Percentiles rank a stretch among this genome's conserved stretches.
phyloP scores from a whole-genome alignment of 1,140 invertebrate genomes.

The Delia radicum region DNA sequence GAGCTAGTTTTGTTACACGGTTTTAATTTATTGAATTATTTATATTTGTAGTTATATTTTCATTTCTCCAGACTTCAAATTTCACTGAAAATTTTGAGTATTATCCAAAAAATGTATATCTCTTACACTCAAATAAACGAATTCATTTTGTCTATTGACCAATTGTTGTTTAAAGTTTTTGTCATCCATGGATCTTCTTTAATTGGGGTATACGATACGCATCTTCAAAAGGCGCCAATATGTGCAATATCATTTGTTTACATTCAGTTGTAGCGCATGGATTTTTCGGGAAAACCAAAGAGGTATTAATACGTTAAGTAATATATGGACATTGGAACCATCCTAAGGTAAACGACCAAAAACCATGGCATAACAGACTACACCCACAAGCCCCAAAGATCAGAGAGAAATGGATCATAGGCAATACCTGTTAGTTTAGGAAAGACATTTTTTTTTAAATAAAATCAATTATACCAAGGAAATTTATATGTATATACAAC shows the following conservation, averaged over 20 bases:
- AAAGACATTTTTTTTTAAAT: not conserved
- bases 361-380: conserved; percentile 78
- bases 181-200: conserved; percentile 64
- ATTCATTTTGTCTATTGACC: not conserved
- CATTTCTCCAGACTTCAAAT: too few relatives aligned
- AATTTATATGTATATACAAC: too few relatives aligned
- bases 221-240: conserved; percentile 67
- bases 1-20: too few relatives aligned
- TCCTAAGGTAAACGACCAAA: conserved; percentile 80
- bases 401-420: conserved; percentile 72
- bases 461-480: not conserved
- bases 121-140: not conserved
- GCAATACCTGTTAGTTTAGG: conserved; percentile 57
- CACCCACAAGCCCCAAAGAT: conserved; percentile 80
- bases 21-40: too few relatives aligned
- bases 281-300: conserved; percentile 68
- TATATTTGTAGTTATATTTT: too few relatives aligned
- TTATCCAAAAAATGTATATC: not conserved
- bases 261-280: conserved; percentile 66
- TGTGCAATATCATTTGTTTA: conserved; percentile 67
- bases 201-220: conserved; percentile 65
- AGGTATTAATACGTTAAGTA: conserved; percentile 76
- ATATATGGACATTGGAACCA: conserved; percentile 75
- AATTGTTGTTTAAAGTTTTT: not conserved
- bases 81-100: not conserved